Base-by-base conservation (phyloP, 2,113 vertebrate genomes). In the Phaethornis superciliosus region DNA sequence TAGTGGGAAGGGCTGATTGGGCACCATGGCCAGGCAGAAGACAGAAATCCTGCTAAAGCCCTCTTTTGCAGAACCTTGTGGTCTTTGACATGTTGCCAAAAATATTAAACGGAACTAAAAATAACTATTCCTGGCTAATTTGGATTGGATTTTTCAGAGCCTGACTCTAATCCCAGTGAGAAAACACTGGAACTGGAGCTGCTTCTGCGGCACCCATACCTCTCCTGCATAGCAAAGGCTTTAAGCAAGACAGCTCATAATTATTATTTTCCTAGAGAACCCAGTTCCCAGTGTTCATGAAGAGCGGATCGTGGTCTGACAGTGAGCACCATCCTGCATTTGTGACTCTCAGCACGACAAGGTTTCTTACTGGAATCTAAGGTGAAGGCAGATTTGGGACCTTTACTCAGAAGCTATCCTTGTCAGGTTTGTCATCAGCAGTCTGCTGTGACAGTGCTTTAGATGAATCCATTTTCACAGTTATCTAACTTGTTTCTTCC, bases 251-350 rank as follows among this genome's bases (percentile, higher is more conserved):
- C 3, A 1, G 15, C 15, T 20, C 10, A 5, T 6, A 12, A 52
- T 1, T 2, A 9, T 32, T 51, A 9, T 49, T 82, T 74, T 55
- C 10, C 14, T 46, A 35, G 35, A 8, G 32, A 83, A 44, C 10
- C 26, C 6, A 1, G 22, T 67, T 8, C 19, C 28, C 22, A 4
- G 37, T 0, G 0, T 28, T n/a, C 6, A 4, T 26, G 42, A 4
- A 24, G 51, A 56, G 19, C 3, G 22, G 32, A 33, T 32, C 2
- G 3, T 30, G 24, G 15, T 75, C 8, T 52, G 18, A 5, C 12
- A 44, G 15, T 0, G 0, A 83, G 27, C 51, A 27, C 32, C 1
- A 1, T 37, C 58, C 32, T 65, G 22, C 20, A 7, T 46, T 24
- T 62, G 84, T 22, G n/a, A 54, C 56, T 30, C 21, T 51, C 19